Evolutionary conservation across 2,113 vertebrate genomes (phyloP).

Genomic region (Marmota flaviventris): DNA sequence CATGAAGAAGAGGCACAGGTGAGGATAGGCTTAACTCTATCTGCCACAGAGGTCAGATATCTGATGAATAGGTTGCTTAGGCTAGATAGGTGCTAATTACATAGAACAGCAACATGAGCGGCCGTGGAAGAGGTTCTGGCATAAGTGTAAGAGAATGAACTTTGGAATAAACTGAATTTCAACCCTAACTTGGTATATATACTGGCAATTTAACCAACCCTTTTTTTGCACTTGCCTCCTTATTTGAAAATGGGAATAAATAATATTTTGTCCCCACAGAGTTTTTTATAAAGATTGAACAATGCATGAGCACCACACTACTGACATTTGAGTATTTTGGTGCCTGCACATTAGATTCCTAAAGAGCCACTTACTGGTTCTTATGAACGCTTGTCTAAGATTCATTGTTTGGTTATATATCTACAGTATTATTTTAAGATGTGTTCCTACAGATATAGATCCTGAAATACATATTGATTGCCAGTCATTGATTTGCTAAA

Average conservation of each 20-base stretch:
- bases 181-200: not conserved
- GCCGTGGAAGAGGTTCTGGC: not conserved
- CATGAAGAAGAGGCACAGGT: not conserved
- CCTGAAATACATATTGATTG: not conserved
- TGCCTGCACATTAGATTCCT: not conserved
- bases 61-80: not conserved
- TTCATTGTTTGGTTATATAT: not conserved
- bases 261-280: not conserved
- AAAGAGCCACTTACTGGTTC: not conserved
- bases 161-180: not conserved
- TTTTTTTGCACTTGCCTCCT: not conserved
- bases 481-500: not conserved
- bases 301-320: too few relatives aligned
- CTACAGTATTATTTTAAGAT: not conserved
- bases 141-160: not conserved
- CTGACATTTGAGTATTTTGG: not conserved
- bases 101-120: not conserved
- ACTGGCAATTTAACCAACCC: not conserved
- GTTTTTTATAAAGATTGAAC: not conserved
- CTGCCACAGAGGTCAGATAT: not conserved
- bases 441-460: not conserved
- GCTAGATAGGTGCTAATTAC: not conserved
- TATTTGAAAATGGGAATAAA: not conserved
- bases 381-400: not conserved
- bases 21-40: not conserved